Conservation (phyloP, 2,113 vertebrate genomes). For the Odontesthes bonariensis region DNA sequence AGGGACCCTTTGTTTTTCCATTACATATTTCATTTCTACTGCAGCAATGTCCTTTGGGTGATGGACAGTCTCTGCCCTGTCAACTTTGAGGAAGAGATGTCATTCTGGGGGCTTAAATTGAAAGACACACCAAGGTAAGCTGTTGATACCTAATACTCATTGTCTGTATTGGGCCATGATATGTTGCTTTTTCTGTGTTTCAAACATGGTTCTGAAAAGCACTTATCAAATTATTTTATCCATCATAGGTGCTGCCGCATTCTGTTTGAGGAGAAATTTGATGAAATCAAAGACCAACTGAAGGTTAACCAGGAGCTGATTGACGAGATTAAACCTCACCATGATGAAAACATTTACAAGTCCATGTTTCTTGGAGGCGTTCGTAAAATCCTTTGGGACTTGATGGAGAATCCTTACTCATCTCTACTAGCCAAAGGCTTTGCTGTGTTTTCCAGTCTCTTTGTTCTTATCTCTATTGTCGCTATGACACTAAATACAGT, state of each 20-base stretch:
- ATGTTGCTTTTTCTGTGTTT: constrained; percentile 23
- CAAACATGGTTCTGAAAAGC: neutral
- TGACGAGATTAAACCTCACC: constrained; percentile 86
- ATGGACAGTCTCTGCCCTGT: constrained; percentile 90
- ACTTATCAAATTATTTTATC: neutral
- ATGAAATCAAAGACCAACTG: constrained; percentile 88
- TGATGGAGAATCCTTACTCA: constrained; percentile 91
- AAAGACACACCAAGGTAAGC: constrained; percentile 82
- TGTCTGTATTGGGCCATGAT: neutral
- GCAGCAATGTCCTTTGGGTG: constrained; percentile 88
- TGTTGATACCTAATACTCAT: constrained; percentile 1
- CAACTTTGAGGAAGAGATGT: constrained; percentile 89
- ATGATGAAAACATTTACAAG: constrained; percentile 80
- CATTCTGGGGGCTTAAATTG: constrained; percentile 90
- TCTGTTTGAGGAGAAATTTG: constrained; percentile 89
- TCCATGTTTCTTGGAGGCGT: constrained; percentile 83
- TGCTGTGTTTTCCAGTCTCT: constrained; percentile 89
- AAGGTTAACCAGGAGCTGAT: constrained; percentile 89
- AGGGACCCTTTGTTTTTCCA: constrained; percentile 89
- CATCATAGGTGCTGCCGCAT: constrained; percentile 87
- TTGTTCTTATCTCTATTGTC: constrained; percentile 91
- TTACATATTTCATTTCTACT: constrained; percentile 91
- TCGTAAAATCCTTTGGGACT: constrained; percentile 86
- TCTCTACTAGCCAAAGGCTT: constrained; percentile 89
- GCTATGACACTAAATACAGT: constrained; percentile 92